Evolutionary conservation across 2,888 invertebrate species (phyloP).

Genomic region (Operophtera brumata): DNA sequence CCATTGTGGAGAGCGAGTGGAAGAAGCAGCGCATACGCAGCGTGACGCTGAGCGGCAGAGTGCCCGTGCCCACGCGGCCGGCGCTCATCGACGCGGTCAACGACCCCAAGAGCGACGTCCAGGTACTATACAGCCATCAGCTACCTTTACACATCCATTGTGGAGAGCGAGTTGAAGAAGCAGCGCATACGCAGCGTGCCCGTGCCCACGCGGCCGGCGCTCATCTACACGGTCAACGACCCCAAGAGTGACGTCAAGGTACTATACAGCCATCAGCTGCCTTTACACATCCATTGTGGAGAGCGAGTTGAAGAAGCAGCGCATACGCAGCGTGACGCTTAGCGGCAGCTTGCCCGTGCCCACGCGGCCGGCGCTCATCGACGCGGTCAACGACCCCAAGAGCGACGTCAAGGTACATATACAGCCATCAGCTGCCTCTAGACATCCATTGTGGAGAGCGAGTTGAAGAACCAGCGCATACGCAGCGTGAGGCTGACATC

Average conservation of each 20-base stretch:
- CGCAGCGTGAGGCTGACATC: slow-evolving; percentile 67
- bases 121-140: slow-evolving; percentile 71
- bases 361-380: slow-evolving; percentile 85
- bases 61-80: slow-evolving; percentile 86
- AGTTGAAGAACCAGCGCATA: slow-evolving; percentile 79
- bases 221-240: slow-evolving; percentile 87
- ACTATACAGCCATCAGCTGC: not conserved
- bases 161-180: slow-evolving; percentile 82
- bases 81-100: slow-evolving; percentile 87
- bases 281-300: too few species aligned
- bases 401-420: slow-evolving; percentile 78
- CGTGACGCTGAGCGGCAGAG: slow-evolving; percentile 87
- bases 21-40: slow-evolving; percentile 70
- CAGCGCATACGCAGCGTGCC: slow-evolving; percentile 82
- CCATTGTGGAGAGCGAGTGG: slow-evolving; percentile 85
- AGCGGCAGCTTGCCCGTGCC: slow-evolving; percentile 88
- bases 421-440: too few species aligned
- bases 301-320: slow-evolving; percentile 77
- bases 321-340: slow-evolving; percentile 83
- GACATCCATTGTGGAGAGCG: slow-evolving; percentile 83
- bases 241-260: slow-evolving; percentile 80
- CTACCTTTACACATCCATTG: too few species aligned
- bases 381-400: slow-evolving; percentile 84
- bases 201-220: slow-evolving; percentile 84
- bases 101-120: slow-evolving; percentile 75